Evolutionary conservation across 2,797 vertebrate genomes (phyloP).

Genomic region (Karalla daura): DNA sequence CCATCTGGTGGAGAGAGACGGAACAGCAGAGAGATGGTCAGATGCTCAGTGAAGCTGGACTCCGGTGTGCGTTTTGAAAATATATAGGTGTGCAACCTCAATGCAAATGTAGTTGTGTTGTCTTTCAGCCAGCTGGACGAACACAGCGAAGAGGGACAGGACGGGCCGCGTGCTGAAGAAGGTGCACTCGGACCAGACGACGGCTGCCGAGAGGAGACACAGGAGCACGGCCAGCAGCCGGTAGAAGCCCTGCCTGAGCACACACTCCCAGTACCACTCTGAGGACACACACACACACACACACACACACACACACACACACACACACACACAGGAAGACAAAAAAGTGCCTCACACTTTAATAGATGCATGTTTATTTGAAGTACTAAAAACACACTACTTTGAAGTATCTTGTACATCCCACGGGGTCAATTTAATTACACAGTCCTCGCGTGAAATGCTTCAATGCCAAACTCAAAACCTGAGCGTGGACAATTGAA

Average conservation of each 20-base stretch:
- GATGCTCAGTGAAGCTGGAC: neutral
- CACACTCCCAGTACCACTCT: conserved; percentile 99
- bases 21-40: too few relatives aligned
- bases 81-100: conserved; percentile 87
- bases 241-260: conserved; percentile 87
- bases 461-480: too few relatives aligned
- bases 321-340: too few relatives aligned
- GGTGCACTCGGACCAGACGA: conserved; percentile 97
- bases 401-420: too few relatives aligned
- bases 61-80: neutral
- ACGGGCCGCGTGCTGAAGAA: conserved; percentile 94
- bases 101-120: conserved; percentile 94
- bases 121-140: conserved; percentile 92
- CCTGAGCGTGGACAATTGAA: too few relatives aligned
- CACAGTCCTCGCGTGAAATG: too few relatives aligned
- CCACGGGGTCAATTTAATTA: too few relatives aligned
- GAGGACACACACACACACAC: conserved; percentile 29
- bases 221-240: conserved; percentile 88
- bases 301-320: neutral
- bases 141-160: conserved; percentile 92
- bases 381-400: too few relatives aligned
- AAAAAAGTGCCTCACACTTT: too few relatives aligned
- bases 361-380: too few relatives aligned
- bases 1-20: conserved; percentile 84
- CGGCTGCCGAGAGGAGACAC: conserved; percentile 87